A percentile compares a stretch with the other conserved stretches of the same genome.
phyloP scores from a whole-genome alignment of 2,888 invertebrate species.

The Pollenia griseotomentosa region DNA sequence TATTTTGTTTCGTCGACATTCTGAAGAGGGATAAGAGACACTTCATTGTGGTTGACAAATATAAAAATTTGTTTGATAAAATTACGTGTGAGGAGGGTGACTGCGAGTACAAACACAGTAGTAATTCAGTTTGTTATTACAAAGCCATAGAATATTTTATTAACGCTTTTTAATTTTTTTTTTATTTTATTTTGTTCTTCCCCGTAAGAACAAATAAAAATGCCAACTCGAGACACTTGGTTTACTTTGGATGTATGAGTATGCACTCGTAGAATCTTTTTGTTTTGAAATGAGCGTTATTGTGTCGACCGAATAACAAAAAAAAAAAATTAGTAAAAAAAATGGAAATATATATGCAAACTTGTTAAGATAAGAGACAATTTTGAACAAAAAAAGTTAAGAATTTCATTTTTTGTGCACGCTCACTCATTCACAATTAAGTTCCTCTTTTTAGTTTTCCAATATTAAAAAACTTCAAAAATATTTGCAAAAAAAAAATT shows the following conservation, averaged over 20 bases:
- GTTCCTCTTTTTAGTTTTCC: slow-evolving; percentile 25
- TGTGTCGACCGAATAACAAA: background rate
- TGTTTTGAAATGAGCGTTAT: slow-evolving; percentile 28
- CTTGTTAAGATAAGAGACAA: slow-evolving; percentile 44
- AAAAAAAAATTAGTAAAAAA: background rate
- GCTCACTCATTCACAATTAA: slow-evolving; percentile 23
- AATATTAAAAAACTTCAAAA: slow-evolving; percentile 25
- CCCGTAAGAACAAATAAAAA: slow-evolving; percentile 42
- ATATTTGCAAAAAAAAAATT: slow-evolving; percentile 28
- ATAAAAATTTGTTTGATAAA: slow-evolving; percentile 15
- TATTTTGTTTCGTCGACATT: slow-evolving; percentile 1
- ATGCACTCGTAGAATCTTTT: slow-evolving; percentile 37
- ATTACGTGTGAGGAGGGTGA: background rate
- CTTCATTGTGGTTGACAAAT: slow-evolving; percentile 52
- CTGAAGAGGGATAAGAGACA: slow-evolving; percentile 42
- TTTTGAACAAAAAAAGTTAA: slow-evolving; percentile 15
- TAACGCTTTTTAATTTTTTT: slow-evolving; percentile 26
- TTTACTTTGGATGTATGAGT: slow-evolving; percentile 17
- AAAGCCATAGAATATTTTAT: slow-evolving; percentile 18
- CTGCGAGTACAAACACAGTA: background rate
- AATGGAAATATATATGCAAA: slow-evolving; percentile 19
- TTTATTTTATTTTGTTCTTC: slow-evolving; percentile 26
- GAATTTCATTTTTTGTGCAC: background rate
- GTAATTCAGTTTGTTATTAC: background rate
- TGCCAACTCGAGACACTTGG: slow-evolving; percentile 28